These are phyloP conservation scores for Coregonus ussuriensis DNA, from an alignment of 2,797 vertebrate genomes.

Conservation along the genomic window DNA sequence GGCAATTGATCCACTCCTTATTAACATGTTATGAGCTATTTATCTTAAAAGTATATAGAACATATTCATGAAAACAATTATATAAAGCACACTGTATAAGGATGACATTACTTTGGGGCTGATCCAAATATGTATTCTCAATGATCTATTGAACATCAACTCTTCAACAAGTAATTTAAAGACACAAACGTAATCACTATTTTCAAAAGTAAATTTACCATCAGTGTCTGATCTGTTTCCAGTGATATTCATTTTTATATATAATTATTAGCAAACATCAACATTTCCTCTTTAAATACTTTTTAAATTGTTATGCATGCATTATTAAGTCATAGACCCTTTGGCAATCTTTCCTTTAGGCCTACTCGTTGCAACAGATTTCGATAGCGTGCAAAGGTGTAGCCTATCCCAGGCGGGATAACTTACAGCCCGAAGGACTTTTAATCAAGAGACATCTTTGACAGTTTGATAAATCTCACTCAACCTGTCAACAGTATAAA, in stretches of 20 bases:
- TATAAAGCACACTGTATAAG: neutral
- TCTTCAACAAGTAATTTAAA: neutral
- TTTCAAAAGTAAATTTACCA: neutral
- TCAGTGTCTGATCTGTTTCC: neutral
- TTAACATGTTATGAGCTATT: neutral
- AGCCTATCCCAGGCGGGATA: conserved; percentile 9
- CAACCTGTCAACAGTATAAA: conserved; percentile 14
- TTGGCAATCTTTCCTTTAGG: conserved; percentile 23
- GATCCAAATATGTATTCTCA: neutral
- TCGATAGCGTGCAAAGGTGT: conserved; percentile 52
- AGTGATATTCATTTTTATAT: neutral
- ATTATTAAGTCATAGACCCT: conserved; percentile 23
- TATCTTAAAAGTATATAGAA: no score
- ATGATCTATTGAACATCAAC: neutral
- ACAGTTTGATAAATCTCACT: conserved; percentile 40
- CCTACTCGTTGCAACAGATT: conserved; percentile 37
- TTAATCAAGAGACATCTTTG: conserved; percentile 32
- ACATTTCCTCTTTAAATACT: neutral
- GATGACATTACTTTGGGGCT: neutral
- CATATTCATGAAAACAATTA: neutral
- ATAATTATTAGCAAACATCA: neutral
- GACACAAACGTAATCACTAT: neutral
- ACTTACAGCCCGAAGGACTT: conserved; percentile 28
- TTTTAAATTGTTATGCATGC: neutral
- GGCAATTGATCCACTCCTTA: neutral